Conservation (phyloP, 2,113 vertebrate species). For the Eolophus roseicapilla region DNA sequence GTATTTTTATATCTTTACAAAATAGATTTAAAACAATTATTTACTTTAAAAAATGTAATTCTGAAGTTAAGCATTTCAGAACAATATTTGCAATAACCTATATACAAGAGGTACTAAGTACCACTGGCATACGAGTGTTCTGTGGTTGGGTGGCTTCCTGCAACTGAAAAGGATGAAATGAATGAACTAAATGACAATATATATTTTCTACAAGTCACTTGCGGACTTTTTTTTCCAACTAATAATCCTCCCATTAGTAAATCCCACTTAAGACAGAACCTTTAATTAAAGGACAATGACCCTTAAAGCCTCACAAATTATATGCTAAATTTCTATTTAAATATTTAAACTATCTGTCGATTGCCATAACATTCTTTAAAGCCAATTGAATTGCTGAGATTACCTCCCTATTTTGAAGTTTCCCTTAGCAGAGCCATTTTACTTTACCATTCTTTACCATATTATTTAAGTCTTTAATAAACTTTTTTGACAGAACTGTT, state of each 20-base stretch:
- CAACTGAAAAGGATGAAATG: slow-evolving; percentile 77
- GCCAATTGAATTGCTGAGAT: slow-evolving; percentile 62
- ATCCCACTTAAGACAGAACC: slow-evolving; percentile 71
- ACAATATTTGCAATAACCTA: slow-evolving; percentile 89
- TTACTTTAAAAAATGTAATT: slow-evolving; percentile 88
- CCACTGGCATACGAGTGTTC: slow-evolving; percentile 81
- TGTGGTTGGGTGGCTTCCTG: slow-evolving; percentile 78
- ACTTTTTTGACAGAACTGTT: slow-evolving; percentile 71
- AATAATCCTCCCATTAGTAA: slow-evolving; percentile 75
- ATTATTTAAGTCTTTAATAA: slow-evolving; percentile 66
- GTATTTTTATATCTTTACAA: slow-evolving; percentile 90
- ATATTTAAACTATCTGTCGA: slow-evolving; percentile 68
- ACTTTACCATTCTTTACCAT: slow-evolving; percentile 62
- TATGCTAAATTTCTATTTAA: slow-evolving; percentile 72
- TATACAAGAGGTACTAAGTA: slow-evolving; percentile 87
- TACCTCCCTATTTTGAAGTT: slow-evolving; percentile 49
- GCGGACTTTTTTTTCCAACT: slow-evolving; percentile 73
- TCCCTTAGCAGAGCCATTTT: slow-evolving; percentile 63
- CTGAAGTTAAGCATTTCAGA: slow-evolving; percentile 87
- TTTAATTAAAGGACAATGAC: slow-evolving; percentile 73
- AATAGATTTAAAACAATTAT: slow-evolving; percentile 93
- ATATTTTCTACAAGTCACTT: slow-evolving; percentile 72
- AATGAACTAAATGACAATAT: slow-evolving; percentile 69
- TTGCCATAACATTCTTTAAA: slow-evolving; percentile 67
- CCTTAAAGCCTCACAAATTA: slow-evolving; percentile 73